Conservation (phyloP, 2,113 vertebrate genomes). For the Copsychus sechellarum region DNA sequence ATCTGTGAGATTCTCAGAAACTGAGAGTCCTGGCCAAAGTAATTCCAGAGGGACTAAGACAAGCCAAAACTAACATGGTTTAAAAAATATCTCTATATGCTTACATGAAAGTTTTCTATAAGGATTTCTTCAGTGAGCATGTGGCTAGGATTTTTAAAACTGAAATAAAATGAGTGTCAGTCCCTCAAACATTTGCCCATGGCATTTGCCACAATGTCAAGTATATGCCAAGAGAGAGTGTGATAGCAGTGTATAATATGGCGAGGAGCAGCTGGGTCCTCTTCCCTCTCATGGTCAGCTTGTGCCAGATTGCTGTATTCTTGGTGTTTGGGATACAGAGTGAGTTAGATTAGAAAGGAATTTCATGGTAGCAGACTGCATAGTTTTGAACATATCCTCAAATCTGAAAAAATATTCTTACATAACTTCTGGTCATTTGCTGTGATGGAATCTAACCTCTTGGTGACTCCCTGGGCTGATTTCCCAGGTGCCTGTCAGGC, state of each 20-base stretch:
- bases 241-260: not conserved
- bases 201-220: conserved; percentile 8
- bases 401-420: not conserved
- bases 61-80: not conserved
- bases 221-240: conserved; percentile 14
- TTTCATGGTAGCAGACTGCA: not conserved
- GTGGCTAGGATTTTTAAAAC: conserved; percentile 24
- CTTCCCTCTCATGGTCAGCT: not conserved
- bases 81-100: not conserved
- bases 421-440: not conserved
- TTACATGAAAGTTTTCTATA: not conserved
- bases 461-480: not conserved
- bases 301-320: not conserved
- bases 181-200: not conserved
- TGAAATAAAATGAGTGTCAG: conserved; percentile 7
- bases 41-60: not conserved
- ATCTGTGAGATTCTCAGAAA: conserved; percentile 40
- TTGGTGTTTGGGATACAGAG: not conserved
- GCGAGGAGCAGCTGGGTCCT: conserved; percentile 10
- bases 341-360: conserved; percentile 8
- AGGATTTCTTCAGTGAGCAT: not conserved
- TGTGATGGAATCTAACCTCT: not conserved
- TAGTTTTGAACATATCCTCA: not conserved
- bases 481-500: not conserved
- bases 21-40: not conserved